Base-by-base conservation (phyloP, 2,113 vertebrate genomes). In the Ptyas mucosa region DNA sequence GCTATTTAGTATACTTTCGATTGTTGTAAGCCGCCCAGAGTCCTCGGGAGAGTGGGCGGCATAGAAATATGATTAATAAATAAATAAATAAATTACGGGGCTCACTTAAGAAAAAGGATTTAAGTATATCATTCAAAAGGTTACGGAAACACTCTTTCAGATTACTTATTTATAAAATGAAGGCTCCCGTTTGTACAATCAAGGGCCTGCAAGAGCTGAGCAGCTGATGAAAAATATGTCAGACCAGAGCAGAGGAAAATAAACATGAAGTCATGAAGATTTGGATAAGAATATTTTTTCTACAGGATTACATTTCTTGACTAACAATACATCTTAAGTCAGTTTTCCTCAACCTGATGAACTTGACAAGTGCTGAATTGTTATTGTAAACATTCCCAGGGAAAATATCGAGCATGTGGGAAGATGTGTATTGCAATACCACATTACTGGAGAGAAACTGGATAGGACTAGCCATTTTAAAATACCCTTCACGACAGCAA, bases 221-320 rank as follows among this genome's bases (percentile, higher is more conserved):
- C 85, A 91, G 91, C 86, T 61, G 91, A 85, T 21, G 49, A 43
- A 91, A 87, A 92, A 43, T 43, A 75, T 51, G 58, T n/a, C 86
- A 75, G 49, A 43, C 69, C 49, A 23, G 14, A 69, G 14, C 26
- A 75, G n/a, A 88, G 58, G 61, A 24, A 92, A 89, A 61, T 43
- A 52, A 20, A 69, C 85, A 43, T 46, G 24, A 53, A 64, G 18
- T 49, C 26, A 34, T 29, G 8, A 34, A 92, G n/a, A 39, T 61
- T 52, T 43, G n/a, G 20, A 88, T 2, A 87, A n/a, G 53, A 34
- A 92, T n/a, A 39, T 4, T 55, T 81, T 26, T 23, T 39, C 15
- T n/a, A 46, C 52, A 46, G 18, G 39, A 55, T 85, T 88, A n/a
- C 6, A 14, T 26, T 29, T 8, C 15, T 81, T 81, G 34, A 81